Conservation (phyloP, 2,888 invertebrate species). For the Stenchaetothrips biformis region DNA sequence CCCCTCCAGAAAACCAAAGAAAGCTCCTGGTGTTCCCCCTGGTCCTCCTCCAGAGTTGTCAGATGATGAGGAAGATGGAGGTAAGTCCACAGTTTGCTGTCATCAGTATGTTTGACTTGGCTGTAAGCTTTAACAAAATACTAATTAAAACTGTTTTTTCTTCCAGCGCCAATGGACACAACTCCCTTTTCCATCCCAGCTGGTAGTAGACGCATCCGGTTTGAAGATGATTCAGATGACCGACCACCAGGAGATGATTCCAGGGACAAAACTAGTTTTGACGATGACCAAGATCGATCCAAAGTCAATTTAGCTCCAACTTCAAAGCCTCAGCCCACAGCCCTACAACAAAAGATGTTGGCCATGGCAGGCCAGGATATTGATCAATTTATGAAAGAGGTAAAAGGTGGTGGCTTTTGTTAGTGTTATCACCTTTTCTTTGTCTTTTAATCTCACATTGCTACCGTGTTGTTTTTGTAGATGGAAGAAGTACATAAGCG, state of each 20-base stretch:
- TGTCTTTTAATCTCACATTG: too few species aligned
- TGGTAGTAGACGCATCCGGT: slow-evolving; percentile 39
- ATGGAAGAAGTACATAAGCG: slow-evolving; percentile 82
- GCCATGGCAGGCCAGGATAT: slow-evolving; percentile 87
- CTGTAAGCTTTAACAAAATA: not conserved
- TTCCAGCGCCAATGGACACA: not conserved
- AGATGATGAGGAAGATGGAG: slow-evolving; percentile 55
- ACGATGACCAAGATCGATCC: slow-evolving; percentile 32
- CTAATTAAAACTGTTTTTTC: slow-evolving; percentile 13
- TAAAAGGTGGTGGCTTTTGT: slow-evolving; percentile 30
- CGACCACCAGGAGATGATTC: slow-evolving; percentile 39
- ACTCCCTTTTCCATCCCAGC: not conserved
- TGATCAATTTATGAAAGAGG: slow-evolving; percentile 85
- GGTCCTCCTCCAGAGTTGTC: slow-evolving; percentile 74
- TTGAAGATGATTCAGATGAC: slow-evolving; percentile 44
- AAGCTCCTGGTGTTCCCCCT: slow-evolving; percentile 80
- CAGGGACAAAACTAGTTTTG: slow-evolving; percentile 39
- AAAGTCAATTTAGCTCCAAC: slow-evolving; percentile 12
- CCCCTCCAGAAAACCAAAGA: not conserved
- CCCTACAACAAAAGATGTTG: slow-evolving; percentile 79
- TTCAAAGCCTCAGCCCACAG: slow-evolving; percentile 58
- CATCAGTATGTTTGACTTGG: slow-evolving; percentile 35
- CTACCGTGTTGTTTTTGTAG: slow-evolving; percentile 38
- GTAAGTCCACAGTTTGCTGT: not conserved
- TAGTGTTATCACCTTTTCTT: too few species aligned